These are phyloP conservation scores for Xylophagus ater DNA, from an alignment of 2,888 invertebrate genomes.

Conservation along the genomic window DNA sequence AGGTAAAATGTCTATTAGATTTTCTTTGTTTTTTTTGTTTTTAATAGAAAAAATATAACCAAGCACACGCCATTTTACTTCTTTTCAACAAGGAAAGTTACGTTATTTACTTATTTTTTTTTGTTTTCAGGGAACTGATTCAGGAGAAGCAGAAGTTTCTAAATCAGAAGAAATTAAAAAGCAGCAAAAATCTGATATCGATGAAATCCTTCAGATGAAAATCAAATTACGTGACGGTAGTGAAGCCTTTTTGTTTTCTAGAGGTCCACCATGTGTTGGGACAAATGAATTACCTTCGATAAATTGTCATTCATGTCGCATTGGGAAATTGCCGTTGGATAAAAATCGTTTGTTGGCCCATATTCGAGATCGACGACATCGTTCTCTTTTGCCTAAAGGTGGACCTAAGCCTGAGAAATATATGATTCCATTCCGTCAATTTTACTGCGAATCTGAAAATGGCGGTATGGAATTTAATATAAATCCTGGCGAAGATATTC, in stretches of 20 bases:
- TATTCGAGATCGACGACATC: no score
- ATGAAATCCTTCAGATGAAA: slow-evolving; percentile 10
- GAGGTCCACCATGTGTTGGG: slow-evolving; percentile 9
- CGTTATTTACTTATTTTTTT: no score
- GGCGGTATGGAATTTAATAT: slow-evolving; percentile 7
- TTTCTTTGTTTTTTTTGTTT: no score
- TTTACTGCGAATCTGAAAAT: not conserved
- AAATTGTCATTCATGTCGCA: slow-evolving; percentile 14
- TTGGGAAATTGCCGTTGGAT: not conserved
- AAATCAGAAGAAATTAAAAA: slow-evolving; percentile 6
- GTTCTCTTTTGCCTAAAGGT: no score
- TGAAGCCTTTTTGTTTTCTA: slow-evolving; percentile 12
- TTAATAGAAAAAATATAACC: no score
- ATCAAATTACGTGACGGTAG: slow-evolving; percentile 11
- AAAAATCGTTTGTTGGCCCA: not conserved
- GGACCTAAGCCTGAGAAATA: not conserved
- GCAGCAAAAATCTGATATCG: slow-evolving; percentile 9
- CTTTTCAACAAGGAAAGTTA: no score
- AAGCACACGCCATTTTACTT: no score
- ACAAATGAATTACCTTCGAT: not conserved
- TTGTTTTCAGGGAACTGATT: no score
- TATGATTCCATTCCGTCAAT: slow-evolving; percentile 1
- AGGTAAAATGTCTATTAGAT: no score
- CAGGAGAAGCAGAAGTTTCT: not conserved
- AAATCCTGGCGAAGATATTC: slow-evolving; percentile 14